Conservation (phyloP, 2,888 invertebrate species). For the Drosophila antonietae region DNA sequence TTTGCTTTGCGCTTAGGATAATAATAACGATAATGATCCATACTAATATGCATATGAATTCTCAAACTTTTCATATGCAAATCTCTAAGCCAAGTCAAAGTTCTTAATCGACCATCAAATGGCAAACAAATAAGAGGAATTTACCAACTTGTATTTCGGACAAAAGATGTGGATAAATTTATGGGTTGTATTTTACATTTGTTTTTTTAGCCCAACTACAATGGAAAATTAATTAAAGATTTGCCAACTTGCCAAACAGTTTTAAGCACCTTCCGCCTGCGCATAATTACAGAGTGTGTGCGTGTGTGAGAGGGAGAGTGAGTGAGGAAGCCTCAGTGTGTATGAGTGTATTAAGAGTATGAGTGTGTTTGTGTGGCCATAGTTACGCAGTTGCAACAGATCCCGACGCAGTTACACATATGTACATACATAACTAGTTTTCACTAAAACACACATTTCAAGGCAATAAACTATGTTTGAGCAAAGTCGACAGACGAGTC, state of each 20-base stretch:
- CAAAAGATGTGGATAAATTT: conserved; percentile 44
- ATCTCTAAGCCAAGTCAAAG: conserved; percentile 33
- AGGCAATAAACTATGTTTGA: conserved; percentile 69
- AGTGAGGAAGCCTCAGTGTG: background rate
- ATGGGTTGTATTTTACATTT: conserved; percentile 21
- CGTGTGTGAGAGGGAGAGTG: background rate
- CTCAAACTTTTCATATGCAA: conserved; percentile 52
- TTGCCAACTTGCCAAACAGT: conserved; percentile 39
- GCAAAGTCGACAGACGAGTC: conserved; percentile 45
- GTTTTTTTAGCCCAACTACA: conserved; percentile 28
- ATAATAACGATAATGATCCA: conserved; percentile 25
- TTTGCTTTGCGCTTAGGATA: conserved; percentile 20
- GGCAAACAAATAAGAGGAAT: conserved; percentile 42
- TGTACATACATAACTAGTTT: conserved; percentile 56
- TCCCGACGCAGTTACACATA: conserved; percentile 36
- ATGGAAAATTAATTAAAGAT: conserved; percentile 68
- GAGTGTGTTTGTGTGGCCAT: conserved; percentile 1
- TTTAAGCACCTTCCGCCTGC: conserved; percentile 44
- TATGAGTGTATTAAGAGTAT: background rate
- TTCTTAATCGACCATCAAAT: conserved; percentile 28
- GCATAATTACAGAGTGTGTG: conserved; percentile 14
- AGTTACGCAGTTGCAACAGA: conserved; percentile 25
- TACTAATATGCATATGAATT: conserved; percentile 7
- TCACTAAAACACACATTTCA: conserved; percentile 63
- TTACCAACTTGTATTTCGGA: conserved; percentile 27